Conservation (phyloP, 2,888 invertebrate species). For the Lacanobia oleracea region DNA sequence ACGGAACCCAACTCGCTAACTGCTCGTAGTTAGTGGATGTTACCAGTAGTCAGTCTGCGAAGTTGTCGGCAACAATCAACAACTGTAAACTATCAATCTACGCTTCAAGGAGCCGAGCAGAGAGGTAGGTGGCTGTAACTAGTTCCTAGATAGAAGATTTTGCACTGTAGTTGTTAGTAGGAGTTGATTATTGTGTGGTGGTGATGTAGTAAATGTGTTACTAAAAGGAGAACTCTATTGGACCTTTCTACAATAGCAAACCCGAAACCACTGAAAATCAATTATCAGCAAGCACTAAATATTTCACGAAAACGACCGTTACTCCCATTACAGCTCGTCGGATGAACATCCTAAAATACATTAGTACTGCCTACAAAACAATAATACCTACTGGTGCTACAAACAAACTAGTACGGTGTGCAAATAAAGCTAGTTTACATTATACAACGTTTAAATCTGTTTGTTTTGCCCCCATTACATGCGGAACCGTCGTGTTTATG, state of each 20-base stretch:
- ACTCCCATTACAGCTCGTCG: not conserved
- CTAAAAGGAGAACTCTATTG: too few relatives aligned
- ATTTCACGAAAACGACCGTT: not conserved
- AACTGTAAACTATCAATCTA: slow-evolving; percentile 51
- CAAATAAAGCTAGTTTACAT: slow-evolving; percentile 65
- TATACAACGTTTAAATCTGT: slow-evolving; percentile 65
- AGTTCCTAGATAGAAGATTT: slow-evolving; percentile 19
- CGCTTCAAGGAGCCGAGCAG: slow-evolving; percentile 42
- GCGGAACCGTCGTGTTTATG: slow-evolving; percentile 60
- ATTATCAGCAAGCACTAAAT: not conserved
- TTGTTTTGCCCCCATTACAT: slow-evolving; percentile 71
- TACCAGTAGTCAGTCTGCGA: slow-evolving; percentile 41
- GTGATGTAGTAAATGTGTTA: not conserved
- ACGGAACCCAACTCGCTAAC: slow-evolving; percentile 48
- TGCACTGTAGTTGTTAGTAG: slow-evolving; percentile 22
- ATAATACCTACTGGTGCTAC: slow-evolving; percentile 40
- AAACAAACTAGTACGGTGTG: slow-evolving; percentile 59
- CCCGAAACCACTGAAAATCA: not conserved
- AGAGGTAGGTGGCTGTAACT: slow-evolving; percentile 10
- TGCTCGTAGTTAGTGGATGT: slow-evolving; percentile 15
- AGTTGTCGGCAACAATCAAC: slow-evolving; percentile 50
- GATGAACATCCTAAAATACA: slow-evolving; percentile 39
- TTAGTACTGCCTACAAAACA: slow-evolving; percentile 51
- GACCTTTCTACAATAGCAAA: not conserved
- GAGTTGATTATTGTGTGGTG: slow-evolving; percentile 15